Percentiles rank a stretch among this genome's conserved stretches.
These are phyloP conservation scores for Lepidostoma basale DNA, from an alignment of 1,140 invertebrate genomes.

Conservation along the genomic window DNA sequence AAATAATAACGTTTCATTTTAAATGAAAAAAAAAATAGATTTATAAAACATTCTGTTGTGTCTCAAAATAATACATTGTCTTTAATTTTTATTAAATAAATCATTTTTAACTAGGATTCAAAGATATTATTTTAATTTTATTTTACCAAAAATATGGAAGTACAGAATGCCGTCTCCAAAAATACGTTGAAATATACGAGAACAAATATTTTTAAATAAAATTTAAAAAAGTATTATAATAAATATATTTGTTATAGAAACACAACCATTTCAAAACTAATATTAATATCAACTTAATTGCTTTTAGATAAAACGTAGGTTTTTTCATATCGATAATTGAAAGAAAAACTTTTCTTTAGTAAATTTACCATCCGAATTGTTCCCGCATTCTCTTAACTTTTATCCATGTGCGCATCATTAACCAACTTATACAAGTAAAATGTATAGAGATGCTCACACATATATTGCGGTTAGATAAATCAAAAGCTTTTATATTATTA, in stretches of 20 bases:
- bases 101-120: neutral
- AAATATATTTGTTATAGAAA: too few relatives aligned
- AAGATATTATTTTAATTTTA: neutral
- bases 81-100: neutral
- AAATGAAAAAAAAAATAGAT: neutral
- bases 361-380: slow-evolving; percentile 6
- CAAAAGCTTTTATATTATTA: too few relatives aligned
- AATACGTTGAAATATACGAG: too few relatives aligned
- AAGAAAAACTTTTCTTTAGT: too few relatives aligned
- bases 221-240: too few relatives aligned
- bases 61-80: neutral
- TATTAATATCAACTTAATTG: too few relatives aligned
- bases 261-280: too few relatives aligned
- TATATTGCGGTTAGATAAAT: neutral
- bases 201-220: too few relatives aligned
- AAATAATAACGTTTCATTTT: neutral
- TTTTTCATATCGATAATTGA: too few relatives aligned
- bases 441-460: neutral
- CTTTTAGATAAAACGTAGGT: too few relatives aligned
- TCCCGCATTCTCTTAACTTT: slow-evolving; percentile 1
- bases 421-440: neutral
- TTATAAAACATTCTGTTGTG: neutral
- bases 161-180: too few relatives aligned
- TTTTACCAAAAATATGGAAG: neutral
- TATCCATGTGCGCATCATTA: neutral